Evolutionary conservation across 2,113 vertebrate species (phyloP).

Genomic region (Notarius quadriscutis): DNA sequence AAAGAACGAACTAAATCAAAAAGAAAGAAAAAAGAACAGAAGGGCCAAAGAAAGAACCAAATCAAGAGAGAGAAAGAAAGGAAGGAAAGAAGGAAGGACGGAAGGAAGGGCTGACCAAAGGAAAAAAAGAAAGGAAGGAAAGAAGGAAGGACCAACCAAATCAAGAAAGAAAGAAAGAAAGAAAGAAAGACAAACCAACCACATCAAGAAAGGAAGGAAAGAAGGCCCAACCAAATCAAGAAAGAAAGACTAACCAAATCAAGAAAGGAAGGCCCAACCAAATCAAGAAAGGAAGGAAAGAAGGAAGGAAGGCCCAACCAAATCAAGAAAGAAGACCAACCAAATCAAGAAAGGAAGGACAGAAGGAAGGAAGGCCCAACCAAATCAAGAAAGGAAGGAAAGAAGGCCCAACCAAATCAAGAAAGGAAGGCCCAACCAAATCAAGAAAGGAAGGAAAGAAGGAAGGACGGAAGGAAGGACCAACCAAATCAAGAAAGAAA

Average conservation of each 20-base stretch:
- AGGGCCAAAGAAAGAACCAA: background rate
- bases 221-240: background rate
- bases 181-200: too few species aligned
- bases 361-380: background rate
- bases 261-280: background rate
- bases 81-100: background rate
- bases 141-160: background rate
- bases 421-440: background rate
- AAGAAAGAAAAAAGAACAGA: too few species aligned
- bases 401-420: background rate
- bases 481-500: background rate
- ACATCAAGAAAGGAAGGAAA: background rate
- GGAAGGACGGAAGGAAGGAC: background rate
- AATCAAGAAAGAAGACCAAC: too few species aligned
- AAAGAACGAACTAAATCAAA: too few species aligned
- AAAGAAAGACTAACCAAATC: too few species aligned
- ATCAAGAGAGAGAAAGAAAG: background rate
- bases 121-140: background rate
- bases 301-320: too few species aligned
- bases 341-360: background rate
- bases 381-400: background rate
- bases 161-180: background rate
- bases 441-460: background rate
- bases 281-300: background rate
- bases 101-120: too few species aligned